A percentile compares a stretch with the other conserved stretches of the same genome.
Evolutionary conservation across 1,140 invertebrate species (phyloP).

Genomic region (Mylabris phalerata): DNA sequence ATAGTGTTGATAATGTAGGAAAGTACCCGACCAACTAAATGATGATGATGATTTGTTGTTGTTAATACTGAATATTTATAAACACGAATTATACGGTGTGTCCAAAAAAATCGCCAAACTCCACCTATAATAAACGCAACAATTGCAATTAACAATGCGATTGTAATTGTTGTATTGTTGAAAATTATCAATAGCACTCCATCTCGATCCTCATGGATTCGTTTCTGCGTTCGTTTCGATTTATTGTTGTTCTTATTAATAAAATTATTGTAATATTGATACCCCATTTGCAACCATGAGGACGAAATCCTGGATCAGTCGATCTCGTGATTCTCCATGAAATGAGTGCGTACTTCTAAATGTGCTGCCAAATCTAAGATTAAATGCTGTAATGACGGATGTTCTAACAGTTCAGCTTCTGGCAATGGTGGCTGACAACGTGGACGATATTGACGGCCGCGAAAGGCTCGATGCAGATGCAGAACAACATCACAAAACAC

Average conservation of each 20-base stretch:
- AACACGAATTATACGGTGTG: constrained; percentile 10
- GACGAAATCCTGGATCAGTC: constrained; percentile 56
- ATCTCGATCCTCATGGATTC: constrained; percentile 34
- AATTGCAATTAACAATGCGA: too few species aligned
- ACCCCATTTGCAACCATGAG: constrained; percentile 36
- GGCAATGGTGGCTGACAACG: constrained; percentile 79
- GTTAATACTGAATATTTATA: constrained; percentile 7
- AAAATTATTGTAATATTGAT: constrained; percentile 19
- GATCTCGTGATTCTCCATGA: constrained; percentile 62
- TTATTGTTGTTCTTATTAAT: too few species aligned
- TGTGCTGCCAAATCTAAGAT: constrained; percentile 75
- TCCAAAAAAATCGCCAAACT: constrained; percentile 25
- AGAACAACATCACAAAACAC: constrained; percentile 89
- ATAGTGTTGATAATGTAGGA: too few species aligned
- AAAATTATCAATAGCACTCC: background rate
- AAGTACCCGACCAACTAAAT: too few species aligned
- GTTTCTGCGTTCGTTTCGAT: constrained; percentile 5
- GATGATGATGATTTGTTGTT: background rate
- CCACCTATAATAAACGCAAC: background rate
- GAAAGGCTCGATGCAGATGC: constrained; percentile 73
- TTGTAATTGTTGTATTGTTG: too few species aligned
- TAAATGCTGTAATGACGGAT: constrained; percentile 72
- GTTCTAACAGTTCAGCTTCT: constrained; percentile 82
- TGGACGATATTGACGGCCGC: constrained; percentile 76
- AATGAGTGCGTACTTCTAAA: constrained; percentile 72